Evolutionary conservation across 37 sponge, comb jelly and placozoan species (phyloP).

Genomic region (Beroe forskalii): DNA sequence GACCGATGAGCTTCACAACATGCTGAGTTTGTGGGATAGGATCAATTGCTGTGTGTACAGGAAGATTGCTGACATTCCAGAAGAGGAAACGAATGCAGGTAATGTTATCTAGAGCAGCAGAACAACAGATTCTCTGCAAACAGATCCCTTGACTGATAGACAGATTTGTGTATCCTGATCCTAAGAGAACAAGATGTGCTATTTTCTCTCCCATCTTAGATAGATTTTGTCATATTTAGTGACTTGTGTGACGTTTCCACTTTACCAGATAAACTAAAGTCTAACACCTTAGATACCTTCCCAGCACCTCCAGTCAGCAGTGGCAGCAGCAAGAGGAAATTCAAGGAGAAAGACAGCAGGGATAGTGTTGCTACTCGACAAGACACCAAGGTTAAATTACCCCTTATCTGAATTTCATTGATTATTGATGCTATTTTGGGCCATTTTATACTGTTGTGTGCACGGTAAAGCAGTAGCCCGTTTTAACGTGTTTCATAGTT

Average conservation of each 20-base stretch:
- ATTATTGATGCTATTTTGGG: too few relatives aligned
- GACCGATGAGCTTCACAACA: slow-evolving; percentile 38
- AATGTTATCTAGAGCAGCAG: background rate
- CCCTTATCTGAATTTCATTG: background rate
- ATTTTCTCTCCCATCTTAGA: too few relatives aligned
- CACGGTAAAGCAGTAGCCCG: too few relatives aligned
- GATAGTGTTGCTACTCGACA: slow-evolving; percentile 59
- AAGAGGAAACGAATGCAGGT: slow-evolving; percentile 46
- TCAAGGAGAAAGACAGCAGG: slow-evolving; percentile 61
- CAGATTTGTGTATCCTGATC: too few relatives aligned
- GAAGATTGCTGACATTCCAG: slow-evolving; percentile 39
- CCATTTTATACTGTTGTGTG: too few relatives aligned
- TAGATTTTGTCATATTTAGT: too few relatives aligned
- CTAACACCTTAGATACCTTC: slow-evolving; percentile 21
- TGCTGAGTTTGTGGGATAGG: slow-evolving; percentile 86
- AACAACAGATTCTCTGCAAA: too few relatives aligned
- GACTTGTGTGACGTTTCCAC: too few relatives aligned
- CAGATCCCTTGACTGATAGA: too few relatives aligned
- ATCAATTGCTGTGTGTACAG: slow-evolving; percentile 62
- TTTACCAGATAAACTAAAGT: too few relatives aligned
- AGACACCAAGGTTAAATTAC: slow-evolving; percentile 32
- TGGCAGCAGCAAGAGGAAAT: slow-evolving; percentile 60
- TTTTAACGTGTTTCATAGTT: too few relatives aligned
- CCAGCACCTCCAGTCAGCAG: slow-evolving; percentile 61
- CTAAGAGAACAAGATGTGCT: too few relatives aligned